Conservation (phyloP, 2,888 invertebrate species). For the Drosophila lacicola region DNA sequence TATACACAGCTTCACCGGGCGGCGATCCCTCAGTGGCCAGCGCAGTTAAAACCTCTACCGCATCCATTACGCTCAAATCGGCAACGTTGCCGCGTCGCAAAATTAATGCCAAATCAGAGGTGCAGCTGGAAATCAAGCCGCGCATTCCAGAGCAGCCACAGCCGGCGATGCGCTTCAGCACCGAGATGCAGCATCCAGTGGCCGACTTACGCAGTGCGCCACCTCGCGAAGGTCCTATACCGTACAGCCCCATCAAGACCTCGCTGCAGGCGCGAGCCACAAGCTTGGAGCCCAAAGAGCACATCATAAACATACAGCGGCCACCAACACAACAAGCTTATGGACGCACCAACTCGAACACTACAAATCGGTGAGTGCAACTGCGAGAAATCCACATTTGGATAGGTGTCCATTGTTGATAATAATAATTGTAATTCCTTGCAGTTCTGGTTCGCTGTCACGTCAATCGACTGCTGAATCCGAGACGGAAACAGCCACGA, state of each 20-base stretch:
- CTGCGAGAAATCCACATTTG: too few species aligned
- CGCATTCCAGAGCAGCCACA: constrained; percentile 81
- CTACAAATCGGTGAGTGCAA: constrained; percentile 78
- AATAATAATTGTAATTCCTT: constrained; percentile 8
- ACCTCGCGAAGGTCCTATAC: constrained; percentile 82
- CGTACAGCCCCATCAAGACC: constrained; percentile 83
- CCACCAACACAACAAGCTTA: constrained; percentile 83
- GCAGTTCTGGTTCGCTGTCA: constrained; percentile 83
- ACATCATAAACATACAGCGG: constrained; percentile 89
- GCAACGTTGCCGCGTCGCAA: constrained; percentile 89
- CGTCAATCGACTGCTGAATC: constrained; percentile 89
- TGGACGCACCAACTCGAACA: constrained; percentile 82
- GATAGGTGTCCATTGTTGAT: neutral
- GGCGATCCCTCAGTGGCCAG: constrained; percentile 66
- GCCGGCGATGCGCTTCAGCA: constrained; percentile 86
- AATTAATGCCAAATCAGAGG: constrained; percentile 88
- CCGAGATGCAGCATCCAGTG: constrained; percentile 88
- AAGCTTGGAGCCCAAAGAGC: constrained; percentile 88
- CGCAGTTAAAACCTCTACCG: constrained; percentile 87
- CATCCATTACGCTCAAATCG: constrained; percentile 89
- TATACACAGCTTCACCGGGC: constrained; percentile 73
- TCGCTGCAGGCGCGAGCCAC: constrained; percentile 86
- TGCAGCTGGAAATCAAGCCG: constrained; percentile 87
- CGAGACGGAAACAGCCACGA: constrained; percentile 88
- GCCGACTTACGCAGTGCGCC: constrained; percentile 85